These are phyloP conservation scores for Caenorhabditis wallacei DNA, from an alignment of 2,888 invertebrate genomes.

Conservation along the genomic window DNA sequence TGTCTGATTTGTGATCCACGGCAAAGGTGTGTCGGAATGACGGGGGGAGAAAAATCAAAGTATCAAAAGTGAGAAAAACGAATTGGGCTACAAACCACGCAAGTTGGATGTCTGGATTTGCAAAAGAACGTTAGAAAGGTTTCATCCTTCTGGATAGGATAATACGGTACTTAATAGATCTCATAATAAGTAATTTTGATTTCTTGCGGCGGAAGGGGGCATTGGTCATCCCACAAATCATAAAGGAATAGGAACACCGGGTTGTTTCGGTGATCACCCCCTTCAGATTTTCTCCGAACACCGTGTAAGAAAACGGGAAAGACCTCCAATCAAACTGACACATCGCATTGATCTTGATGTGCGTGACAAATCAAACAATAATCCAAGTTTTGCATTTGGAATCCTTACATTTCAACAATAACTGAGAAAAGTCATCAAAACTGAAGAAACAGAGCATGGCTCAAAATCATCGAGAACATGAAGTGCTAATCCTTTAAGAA, in stretches of 20 bases:
- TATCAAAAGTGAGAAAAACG: constrained; percentile 12
- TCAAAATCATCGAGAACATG: constrained; percentile 32
- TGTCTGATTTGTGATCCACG: constrained; percentile 26
- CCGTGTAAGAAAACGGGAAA: neutral
- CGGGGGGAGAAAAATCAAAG: constrained; percentile 21
- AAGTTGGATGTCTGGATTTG: constrained; percentile 7
- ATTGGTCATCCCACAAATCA: constrained; percentile 7
- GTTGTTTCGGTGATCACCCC: constrained; percentile 41
- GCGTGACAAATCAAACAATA: constrained; percentile 42
- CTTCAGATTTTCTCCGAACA: constrained; percentile 8
- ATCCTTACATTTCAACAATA: constrained; percentile 40
- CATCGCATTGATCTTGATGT: constrained; percentile 20
- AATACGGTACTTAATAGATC: no score
- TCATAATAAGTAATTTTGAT: neutral
- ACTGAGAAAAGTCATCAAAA: constrained; percentile 40
- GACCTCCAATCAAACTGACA: constrained; percentile 20
- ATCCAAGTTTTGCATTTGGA: constrained; percentile 46
- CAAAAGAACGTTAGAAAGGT: neutral
- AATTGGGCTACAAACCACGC: constrained; percentile 20
- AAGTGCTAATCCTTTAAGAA: constrained; percentile 35
- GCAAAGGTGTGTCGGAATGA: neutral
- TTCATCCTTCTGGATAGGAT: neutral
- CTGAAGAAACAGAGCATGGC: constrained; percentile 14
- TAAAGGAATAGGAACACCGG: neutral
- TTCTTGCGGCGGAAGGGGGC: neutral